Evolutionary conservation across 1,140 invertebrate genomes (phyloP).

Genomic region (Chironomus striatipennis): DNA sequence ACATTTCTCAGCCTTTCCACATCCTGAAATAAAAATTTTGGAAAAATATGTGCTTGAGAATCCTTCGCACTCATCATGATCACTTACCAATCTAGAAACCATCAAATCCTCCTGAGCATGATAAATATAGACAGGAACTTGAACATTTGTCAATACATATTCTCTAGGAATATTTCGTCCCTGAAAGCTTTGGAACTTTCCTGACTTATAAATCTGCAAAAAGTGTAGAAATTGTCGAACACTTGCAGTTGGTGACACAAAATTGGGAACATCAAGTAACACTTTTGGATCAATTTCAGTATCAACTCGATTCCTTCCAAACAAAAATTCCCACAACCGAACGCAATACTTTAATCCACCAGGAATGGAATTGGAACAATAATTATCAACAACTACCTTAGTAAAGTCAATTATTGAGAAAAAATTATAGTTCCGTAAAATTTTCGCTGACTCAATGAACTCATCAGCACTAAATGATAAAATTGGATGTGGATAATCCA

Average conservation of each 20-base stretch:
- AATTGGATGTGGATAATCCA: constrained; percentile 19
- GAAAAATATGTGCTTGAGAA: too few relatives aligned
- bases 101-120: constrained; percentile 8
- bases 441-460: neutral
- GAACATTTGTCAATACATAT: neutral
- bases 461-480: neutral
- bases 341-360: neutral
- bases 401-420: neutral
- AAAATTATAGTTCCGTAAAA: neutral
- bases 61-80: too few relatives aligned
- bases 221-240: neutral
- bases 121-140: constrained; percentile 6
- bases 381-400: neutral
- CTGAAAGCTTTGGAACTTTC: neutral
- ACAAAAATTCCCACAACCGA: neutral
- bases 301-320: neutral
- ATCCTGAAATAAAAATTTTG: neutral
- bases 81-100: neutral
- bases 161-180: neutral
- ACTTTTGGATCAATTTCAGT: neutral
- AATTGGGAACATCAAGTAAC: neutral
- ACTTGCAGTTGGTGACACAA: constrained; percentile 8
- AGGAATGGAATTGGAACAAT: neutral
- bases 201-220: neutral
- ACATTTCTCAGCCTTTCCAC: neutral